Conservation (phyloP, 2,888 invertebrate species). For the Trichopoda pennipes region DNA sequence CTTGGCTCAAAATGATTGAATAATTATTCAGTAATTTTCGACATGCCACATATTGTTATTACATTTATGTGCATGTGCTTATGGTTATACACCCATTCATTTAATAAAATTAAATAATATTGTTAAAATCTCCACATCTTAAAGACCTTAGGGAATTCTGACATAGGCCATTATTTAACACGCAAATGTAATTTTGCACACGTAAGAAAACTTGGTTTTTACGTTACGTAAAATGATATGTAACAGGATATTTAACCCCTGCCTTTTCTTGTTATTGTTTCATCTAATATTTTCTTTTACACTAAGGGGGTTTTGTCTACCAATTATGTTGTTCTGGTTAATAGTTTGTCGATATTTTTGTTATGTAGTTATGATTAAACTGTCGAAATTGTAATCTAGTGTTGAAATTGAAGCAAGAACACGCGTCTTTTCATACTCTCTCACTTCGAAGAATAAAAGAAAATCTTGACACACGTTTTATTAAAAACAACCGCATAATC, state of each 20-base stretch:
- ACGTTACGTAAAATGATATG: slow-evolving; percentile 31
- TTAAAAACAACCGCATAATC: slow-evolving; percentile 24
- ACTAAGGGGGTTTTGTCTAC: slow-evolving; percentile 33
- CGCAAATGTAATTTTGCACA: slow-evolving; percentile 66
- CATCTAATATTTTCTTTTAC: background rate
- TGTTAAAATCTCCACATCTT: slow-evolving; percentile 58
- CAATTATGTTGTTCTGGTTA: slow-evolving; percentile 52
- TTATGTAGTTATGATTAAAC: slow-evolving; percentile 75
- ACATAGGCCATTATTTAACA: slow-evolving; percentile 49
- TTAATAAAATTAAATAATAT: background rate
- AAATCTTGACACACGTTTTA: slow-evolving; percentile 54
- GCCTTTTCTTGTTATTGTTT: background rate
- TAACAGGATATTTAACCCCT: slow-evolving; percentile 67
- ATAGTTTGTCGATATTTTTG: slow-evolving; percentile 61
- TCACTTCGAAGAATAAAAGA: background rate
- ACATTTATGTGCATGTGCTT: no score
- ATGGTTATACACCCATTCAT: background rate
- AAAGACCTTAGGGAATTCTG: slow-evolving; percentile 59
- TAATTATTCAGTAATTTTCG: slow-evolving; percentile 65
- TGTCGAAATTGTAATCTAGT: slow-evolving; percentile 74
- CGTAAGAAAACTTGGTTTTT: slow-evolving; percentile 59
- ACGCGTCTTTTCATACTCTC: slow-evolving; percentile 59
- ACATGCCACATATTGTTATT: slow-evolving; percentile 49
- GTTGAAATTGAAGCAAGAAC: slow-evolving; percentile 67
- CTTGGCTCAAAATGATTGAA: slow-evolving; percentile 39